These are phyloP conservation scores for Cynaeus angustus DNA, from an alignment of 2,888 invertebrate species.

Conservation along the genomic window DNA sequence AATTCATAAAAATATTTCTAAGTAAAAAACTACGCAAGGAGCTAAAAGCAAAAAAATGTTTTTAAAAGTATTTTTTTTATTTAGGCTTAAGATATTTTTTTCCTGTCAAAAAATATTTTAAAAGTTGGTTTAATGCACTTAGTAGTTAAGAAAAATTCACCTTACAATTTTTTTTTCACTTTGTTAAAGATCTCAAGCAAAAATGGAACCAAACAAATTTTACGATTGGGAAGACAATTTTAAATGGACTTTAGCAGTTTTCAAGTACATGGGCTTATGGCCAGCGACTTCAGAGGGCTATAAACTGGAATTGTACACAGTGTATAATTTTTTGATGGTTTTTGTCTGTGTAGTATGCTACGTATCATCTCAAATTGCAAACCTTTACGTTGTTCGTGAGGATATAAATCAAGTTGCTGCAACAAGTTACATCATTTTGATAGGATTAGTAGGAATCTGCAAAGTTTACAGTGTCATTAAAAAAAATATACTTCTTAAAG, in stretches of 20 bases:
- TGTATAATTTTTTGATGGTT: not conserved
- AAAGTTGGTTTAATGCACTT: too few species aligned
- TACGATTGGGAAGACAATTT: constrained; percentile 3
- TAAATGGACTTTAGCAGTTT: not conserved
- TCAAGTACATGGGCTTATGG: constrained; percentile 6
- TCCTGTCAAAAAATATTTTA: too few species aligned
- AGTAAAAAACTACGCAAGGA: too few species aligned
- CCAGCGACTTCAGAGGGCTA: not conserved
- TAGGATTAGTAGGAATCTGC: not conserved
- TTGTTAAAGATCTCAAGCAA: too few species aligned
- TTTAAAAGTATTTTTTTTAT: too few species aligned
- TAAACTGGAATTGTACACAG: not conserved
- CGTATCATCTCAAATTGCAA: too few species aligned
- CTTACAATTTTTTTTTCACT: too few species aligned
- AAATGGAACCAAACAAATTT: too few species aligned
- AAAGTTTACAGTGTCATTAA: not conserved
- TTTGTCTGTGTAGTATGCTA: not conserved
- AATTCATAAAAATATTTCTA: too few species aligned
- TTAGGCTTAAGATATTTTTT: too few species aligned
- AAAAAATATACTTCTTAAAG: not conserved
- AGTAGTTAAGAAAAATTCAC: too few species aligned
- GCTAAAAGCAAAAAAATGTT: too few species aligned
- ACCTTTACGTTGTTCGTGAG: not conserved
- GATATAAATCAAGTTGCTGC: not conserved
- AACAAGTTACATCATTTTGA: not conserved